Evolutionary conservation across 2,888 invertebrate species (phyloP), one percentile per base, ranked within the genome.

Genomic region (Gortyna flavago): DNA sequence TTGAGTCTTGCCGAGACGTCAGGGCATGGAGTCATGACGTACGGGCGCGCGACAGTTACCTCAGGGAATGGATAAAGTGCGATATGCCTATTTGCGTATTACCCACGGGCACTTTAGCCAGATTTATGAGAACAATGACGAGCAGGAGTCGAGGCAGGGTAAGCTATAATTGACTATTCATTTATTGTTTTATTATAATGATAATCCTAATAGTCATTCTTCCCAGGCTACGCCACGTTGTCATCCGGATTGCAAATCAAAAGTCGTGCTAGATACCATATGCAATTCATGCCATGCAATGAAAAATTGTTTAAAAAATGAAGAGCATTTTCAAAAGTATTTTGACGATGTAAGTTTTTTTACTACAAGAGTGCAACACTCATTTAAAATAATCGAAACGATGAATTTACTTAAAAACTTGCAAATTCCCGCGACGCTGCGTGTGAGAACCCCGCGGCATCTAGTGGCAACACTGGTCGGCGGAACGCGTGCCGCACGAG

Each of bases 21-120:
- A 93, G 97, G 86, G 97, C 97, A 84, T 97, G 97, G 97, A 97
- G 97, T 89, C 96, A 97, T 89, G 96, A 97, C 88, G 75, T 80
- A 35, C 81, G 85, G 64, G 85, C 68, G 16, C 92, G 93, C 70
- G 90, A 93, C 77, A 86, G 86, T 29, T 94, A 96, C 83, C 94
- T 97, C 70, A 94, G 92, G 90, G 95, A 96, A 93, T 96, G 96
- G 96, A 95, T 96, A 79, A 95, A 92, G 88, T 84, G 90, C 85
- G 93, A 95, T 81, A 95, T 95, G 96, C 95, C 94, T 21, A 84
- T 92, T 77, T 93, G 93, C 89, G 83, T 94, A 35, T 85, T 96
- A 75, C 93, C 96, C 65, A 85, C 91, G 59, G 85, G 89, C 83
- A 92, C 91, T 72, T 86, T 96, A 73, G 86, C 91, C 35, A 87